Percentiles rank a stretch among this genome's conserved stretches.
Conservation (phyloP, 2,113 vertebrate species). For the Grallaria varia region DNA sequence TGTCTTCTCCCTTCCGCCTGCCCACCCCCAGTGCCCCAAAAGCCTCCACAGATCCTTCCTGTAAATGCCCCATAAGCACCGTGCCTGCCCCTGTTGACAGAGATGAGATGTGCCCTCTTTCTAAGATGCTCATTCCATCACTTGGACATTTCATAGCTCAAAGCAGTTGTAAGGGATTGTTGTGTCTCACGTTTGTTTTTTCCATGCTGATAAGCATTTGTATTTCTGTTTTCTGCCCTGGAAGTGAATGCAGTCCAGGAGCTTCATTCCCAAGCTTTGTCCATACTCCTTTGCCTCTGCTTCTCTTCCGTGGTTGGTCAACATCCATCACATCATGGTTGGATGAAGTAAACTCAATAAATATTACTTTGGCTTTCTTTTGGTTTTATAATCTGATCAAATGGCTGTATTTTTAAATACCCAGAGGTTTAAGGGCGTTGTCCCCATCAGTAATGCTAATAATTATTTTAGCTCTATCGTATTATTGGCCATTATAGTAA, state of each 20-base stretch:
- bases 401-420: background rate
- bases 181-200: background rate
- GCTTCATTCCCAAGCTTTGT: background rate
- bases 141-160: background rate
- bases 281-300: background rate
- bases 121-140: rapidly evolving
- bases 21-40: background rate
- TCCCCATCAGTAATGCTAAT: background rate
- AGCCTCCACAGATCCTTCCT: background rate
- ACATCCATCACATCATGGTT: background rate
- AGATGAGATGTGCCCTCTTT: rapidly evolving
- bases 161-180: background rate
- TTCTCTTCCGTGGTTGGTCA: background rate
- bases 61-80: background rate
- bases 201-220: background rate
- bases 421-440: background rate
- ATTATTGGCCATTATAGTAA: background rate
- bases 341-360: background rate
- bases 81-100: background rate
- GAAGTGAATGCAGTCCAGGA: background rate
- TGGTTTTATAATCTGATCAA: background rate
- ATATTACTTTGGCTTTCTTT: background rate
- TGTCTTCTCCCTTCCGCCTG: background rate
- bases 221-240: background rate
- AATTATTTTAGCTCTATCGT: background rate